phyloP scores from a whole-genome alignment of 2,888 invertebrate species.

The Apotomis turbidana region DNA sequence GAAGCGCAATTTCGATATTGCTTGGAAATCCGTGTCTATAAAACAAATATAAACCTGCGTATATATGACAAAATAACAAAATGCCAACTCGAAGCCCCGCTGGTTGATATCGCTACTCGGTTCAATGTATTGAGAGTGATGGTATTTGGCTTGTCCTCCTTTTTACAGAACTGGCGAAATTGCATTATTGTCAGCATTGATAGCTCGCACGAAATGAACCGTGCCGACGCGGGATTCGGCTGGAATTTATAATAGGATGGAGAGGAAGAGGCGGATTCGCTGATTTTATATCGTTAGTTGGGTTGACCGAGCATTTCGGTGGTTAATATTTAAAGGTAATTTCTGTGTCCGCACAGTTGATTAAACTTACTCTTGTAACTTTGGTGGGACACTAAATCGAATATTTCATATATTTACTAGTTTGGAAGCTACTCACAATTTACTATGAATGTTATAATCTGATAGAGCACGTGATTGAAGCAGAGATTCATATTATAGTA shows the following conservation, averaged over 20 bases:
- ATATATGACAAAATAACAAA: slow-evolving; percentile 1
- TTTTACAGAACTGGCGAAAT: slow-evolving; percentile 31
- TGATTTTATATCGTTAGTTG: slow-evolving; percentile 27
- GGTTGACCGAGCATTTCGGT: slow-evolving; percentile 2
- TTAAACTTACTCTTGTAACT: neutral
- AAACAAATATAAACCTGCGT: neutral
- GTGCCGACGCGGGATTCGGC: slow-evolving; percentile 8
- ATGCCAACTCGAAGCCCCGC: neutral
- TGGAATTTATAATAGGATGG: slow-evolving; percentile 27
- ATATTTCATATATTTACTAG: neutral
- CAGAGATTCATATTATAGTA: no score
- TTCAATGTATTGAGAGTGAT: slow-evolving; percentile 31
- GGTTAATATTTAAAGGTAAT: slow-evolving; percentile 4
- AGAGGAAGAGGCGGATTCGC: slow-evolving; percentile 1
- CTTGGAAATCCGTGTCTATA: slow-evolving; percentile 3
- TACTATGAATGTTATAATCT: no score
- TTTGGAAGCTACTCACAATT: neutral
- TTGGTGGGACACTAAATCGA: neutral
- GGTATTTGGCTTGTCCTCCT: slow-evolving; percentile 21
- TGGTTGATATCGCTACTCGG: slow-evolving; percentile 6
- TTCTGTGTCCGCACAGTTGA: slow-evolving; percentile 2
- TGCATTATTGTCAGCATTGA: slow-evolving; percentile 34
- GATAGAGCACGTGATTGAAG: no score
- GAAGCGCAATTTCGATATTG: slow-evolving; percentile 2
- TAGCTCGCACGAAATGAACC: slow-evolving; percentile 32